Percentiles rank a stretch among this genome's conserved stretches.
phyloP scores from a whole-genome alignment of 1,140 invertebrate species.

The Ylistrum balloti region DNA sequence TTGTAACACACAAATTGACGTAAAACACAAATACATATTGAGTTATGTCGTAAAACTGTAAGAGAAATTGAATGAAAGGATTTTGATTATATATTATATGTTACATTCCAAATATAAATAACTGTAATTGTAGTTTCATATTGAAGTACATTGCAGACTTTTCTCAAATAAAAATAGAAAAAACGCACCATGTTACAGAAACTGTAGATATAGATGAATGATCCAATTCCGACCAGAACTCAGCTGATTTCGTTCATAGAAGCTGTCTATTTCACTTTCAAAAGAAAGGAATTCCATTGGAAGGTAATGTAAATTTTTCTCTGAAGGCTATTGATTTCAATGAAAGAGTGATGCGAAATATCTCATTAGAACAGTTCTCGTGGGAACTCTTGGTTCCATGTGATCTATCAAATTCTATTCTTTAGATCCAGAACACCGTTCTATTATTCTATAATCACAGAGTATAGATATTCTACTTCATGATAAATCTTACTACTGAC shows the following conservation, averaged over 20 bases:
- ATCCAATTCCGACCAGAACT: neutral
- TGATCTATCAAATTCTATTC: neutral
- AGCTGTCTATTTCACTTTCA: neutral
- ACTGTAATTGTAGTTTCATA: too few species aligned
- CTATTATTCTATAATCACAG: neutral
- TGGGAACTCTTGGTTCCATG: neutral
- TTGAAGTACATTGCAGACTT: too few species aligned
- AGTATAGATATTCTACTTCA: neutral
- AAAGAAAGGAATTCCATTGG: neutral
- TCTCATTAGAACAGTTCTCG: neutral
- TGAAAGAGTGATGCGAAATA: constrained; percentile 39
- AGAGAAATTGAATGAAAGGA: too few species aligned
- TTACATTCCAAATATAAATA: too few species aligned
- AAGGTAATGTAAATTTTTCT: constrained; percentile 3
- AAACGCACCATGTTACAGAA: too few species aligned
- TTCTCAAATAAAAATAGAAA: too few species aligned
- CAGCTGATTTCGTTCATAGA: neutral
- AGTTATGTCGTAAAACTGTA: too few species aligned
- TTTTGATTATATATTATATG: too few species aligned
- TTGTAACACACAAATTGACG: too few species aligned
- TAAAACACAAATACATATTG: too few species aligned
- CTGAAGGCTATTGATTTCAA: neutral
- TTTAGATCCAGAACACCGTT: neutral
- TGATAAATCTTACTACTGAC: neutral
- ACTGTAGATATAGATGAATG: too few species aligned